Conservation (phyloP, 2,888 invertebrate genomes). For the Dasypolia templi region DNA sequence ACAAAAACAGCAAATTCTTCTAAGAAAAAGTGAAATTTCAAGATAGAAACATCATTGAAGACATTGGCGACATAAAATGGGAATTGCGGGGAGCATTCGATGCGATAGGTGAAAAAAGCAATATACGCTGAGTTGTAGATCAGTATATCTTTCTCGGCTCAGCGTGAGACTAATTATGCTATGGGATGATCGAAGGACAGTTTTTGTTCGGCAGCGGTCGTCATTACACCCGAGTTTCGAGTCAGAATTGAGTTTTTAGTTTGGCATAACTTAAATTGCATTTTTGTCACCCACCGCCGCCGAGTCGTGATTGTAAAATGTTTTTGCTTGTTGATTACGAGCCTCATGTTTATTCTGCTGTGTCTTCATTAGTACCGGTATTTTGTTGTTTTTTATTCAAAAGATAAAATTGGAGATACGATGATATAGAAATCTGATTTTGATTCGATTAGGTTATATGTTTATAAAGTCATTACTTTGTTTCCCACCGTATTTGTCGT, state of each 20-base stretch:
- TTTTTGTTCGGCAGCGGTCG: conserved; percentile 77
- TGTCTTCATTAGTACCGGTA: conserved; percentile 84
- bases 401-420: conserved; percentile 71
- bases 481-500: neutral
- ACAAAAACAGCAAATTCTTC: conserved; percentile 74
- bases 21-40: conserved; percentile 75
- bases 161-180: conserved; percentile 88
- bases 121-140: conserved; percentile 66
- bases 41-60: conserved; percentile 83
- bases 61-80: conserved; percentile 78
- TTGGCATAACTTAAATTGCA: conserved; percentile 88
- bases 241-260: conserved; percentile 86
- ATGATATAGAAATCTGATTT: conserved; percentile 71
- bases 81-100: conserved; percentile 75
- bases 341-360: conserved; percentile 82
- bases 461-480: conserved; percentile 42
- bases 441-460: conserved; percentile 62
- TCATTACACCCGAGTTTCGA: conserved; percentile 79
- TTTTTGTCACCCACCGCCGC: conserved; percentile 87
- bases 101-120: conserved; percentile 72
- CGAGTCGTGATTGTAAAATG: conserved; percentile 73
- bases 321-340: conserved; percentile 81
- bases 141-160: conserved; percentile 73
- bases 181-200: conserved; percentile 78
- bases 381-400: conserved; percentile 69